These are phyloP conservation scores for zebrafish (Danio rerio) DNA, from an alignment of 2,113 vertebrate species.

Conservation along the genomic window DNA sequence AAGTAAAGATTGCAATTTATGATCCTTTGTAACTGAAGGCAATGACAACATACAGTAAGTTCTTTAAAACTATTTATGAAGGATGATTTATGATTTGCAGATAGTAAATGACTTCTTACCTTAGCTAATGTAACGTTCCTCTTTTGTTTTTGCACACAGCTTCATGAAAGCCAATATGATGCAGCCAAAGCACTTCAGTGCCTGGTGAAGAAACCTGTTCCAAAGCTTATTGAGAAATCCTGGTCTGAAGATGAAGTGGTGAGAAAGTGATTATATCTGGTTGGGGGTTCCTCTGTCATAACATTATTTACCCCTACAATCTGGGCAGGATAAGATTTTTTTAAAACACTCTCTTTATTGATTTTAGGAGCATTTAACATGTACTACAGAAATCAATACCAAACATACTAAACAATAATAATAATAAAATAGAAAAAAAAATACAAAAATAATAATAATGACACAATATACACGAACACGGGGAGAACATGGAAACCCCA, in stretches of 20 bases:
- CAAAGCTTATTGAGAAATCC: conserved; percentile 96
- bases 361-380: too few species aligned
- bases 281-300: neutral
- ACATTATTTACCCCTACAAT: neutral
- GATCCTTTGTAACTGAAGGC: neutral
- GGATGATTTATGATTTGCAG: neutral
- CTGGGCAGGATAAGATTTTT: neutral
- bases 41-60: neutral
- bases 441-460: too few species aligned
- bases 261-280: conserved; percentile 64
- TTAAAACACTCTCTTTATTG: too few species aligned
- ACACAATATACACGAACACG: too few species aligned
- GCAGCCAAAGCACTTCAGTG: conserved; percentile 97
- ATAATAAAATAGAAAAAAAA: too few species aligned
- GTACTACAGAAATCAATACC: too few species aligned
- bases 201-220: conserved; percentile 97
- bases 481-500: too few species aligned
- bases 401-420: too few species aligned
- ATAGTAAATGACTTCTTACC: neutral
- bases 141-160: conserved; percentile 69
- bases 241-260: conserved; percentile 99
- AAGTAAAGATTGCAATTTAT: neutral
- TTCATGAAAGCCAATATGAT: conserved; percentile 95
- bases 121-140: neutral
- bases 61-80: too few species aligned